Evolutionary conservation across 2,113 vertebrate genomes (phyloP), one percentile per base, ranked within the genome.

Genomic region (Brachyhypopomus occidentalis): DNA sequence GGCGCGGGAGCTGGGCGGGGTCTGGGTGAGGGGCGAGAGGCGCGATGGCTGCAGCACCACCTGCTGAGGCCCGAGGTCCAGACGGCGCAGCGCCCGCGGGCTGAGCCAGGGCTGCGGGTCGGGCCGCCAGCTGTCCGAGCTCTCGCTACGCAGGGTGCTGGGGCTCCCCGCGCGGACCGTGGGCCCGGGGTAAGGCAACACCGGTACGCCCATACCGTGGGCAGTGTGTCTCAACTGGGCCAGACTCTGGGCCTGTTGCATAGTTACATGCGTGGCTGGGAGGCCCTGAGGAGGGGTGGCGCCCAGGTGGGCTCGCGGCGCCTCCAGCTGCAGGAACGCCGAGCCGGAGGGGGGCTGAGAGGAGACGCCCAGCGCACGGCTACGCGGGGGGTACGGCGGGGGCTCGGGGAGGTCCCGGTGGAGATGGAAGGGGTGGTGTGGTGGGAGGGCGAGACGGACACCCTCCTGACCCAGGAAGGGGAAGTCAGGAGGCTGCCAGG

Each of bases 181-280:
- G 45, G 45, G 45, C 45, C 97, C 97, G 85, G 96, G 95, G 95
- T 98, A 99, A 97, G 97, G 97, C 97, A 99, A 96, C 94, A 98
- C 97, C 89, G 97, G 97, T 95, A 98, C 96, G 90, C 96, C 97
- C 96, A 98, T 96, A 91, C 97, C 98, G 93, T 99, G 96, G 93
- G 96, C 94, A 93, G 98, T 99, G 94, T 99, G 97, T 97, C 97
- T 96, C 93, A 99, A 96, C 95, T 98, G 97, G 95, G 96, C 96
- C 90, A 97, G 95, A 94, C 95, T 95, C 91, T 92, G 92, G 91
- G 93, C 95, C 96, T 97, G 95, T 95, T 98, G 97, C 96, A 98
- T 96, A 94, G 97, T 95, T 96, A 96, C 95, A 93, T 96, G 96
- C 94, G 91, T 97, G 95, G 95, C 95, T 90, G 94, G 90, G 87